These are phyloP conservation scores for Parauchenoglanis punctatus DNA, from an alignment of 2,797 vertebrate species.

Conservation along the genomic window DNA sequence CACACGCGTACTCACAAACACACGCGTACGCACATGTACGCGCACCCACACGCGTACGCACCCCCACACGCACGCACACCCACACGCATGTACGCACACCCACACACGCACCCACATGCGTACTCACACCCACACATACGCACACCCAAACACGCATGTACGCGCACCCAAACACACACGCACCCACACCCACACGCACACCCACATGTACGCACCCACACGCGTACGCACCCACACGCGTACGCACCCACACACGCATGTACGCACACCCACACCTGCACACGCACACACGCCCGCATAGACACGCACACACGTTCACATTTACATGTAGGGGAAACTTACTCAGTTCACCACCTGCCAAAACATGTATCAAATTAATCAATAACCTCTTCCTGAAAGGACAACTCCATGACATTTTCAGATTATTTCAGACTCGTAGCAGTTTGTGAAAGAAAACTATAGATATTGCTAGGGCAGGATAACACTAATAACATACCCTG, in stretches of 20 bases:
- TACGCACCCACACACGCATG: not conserved
- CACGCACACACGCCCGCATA: not conserved
- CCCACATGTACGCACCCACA: too few species aligned
- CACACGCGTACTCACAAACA: too few species aligned
- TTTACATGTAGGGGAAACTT: not conserved
- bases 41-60: too few species aligned
- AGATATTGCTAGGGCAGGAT: not conserved
- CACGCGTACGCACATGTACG: too few species aligned
- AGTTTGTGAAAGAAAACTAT: not conserved
- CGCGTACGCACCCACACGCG: not conserved
- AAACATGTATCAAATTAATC: not conserved
- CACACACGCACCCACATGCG: too few species aligned
- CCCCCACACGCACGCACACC: too few species aligned
- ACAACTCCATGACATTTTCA: not conserved
- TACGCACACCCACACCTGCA: not conserved
- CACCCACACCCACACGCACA: too few species aligned
- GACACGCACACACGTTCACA: not conserved
- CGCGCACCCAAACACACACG: too few species aligned
- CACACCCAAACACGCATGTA: not conserved
- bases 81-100: too few species aligned
- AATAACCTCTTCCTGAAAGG: not conserved
- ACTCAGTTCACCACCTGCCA: not conserved
- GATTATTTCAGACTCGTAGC: not conserved
- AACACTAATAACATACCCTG: not conserved
- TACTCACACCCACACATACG: too few species aligned